Base-by-base conservation (phyloP, 2,888 invertebrate genomes). In the Philaethria dido region DNA sequence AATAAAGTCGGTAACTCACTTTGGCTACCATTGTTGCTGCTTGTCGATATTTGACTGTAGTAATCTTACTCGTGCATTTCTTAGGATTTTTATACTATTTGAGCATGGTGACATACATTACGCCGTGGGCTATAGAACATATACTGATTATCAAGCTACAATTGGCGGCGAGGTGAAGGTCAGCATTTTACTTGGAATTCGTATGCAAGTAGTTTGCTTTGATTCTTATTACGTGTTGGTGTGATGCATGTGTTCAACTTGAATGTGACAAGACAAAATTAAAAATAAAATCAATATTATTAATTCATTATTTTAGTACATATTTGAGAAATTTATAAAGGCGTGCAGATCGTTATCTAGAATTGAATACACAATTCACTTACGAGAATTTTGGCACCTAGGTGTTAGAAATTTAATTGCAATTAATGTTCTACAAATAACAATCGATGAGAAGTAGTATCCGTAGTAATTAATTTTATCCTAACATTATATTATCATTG, bases 111-210 rank as follows among this genome's bases (percentile, higher is more conserved):
- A 68, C 65, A 66, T 61, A 25, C 42, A 42, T 14, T n/a, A 39
- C 11, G 70, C 68, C 65, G 48, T 60, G 47, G 63, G 70, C 68
- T 68, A 50, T 63, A 50, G 63, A 63, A 44, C 68, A 62, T 65
- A 60, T 44, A 68, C 48, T 63, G 55, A 65, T 68, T 70, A 63
- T 62, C 29, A 42, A 60, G 52, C 13, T 64, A 69, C 67, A 70
- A 73, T 69, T 72, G 77, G 77, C 55, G 76, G 78, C 75, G 78
- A 80, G 83, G 78, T 83, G 78, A 85, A 84, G 86, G 85, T 75
- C 73, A 63, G 8, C 44, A 48, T 63, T 68, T 66, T 64, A 66
- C 50, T 66, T 48, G 50, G 60, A 70, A 66, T 68, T 66, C 22
- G 36, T 44, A 55, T 45, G 54, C 62, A 62, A 63, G 62, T 65